Evolutionary conservation across 1,140 invertebrate species (phyloP).

Genomic region (Oncopeltus fasciatus): DNA sequence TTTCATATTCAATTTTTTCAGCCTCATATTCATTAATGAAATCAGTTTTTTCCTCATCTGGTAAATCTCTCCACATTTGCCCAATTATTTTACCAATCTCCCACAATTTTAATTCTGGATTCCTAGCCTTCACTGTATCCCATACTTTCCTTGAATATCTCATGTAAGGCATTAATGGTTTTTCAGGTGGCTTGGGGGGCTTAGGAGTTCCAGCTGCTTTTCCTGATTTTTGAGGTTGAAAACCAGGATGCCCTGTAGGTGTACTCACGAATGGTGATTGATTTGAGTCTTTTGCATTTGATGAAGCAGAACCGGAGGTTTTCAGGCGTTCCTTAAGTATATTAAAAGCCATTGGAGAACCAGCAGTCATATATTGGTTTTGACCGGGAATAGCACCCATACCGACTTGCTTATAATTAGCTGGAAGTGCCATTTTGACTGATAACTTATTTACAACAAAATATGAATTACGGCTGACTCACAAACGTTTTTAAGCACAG

Average conservation of each 20-base stretch:
- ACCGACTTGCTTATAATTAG: not conserved
- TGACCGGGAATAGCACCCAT: constrained; percentile 1
- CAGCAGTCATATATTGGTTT: constrained; percentile 38
- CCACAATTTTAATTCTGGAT: constrained; percentile 92
- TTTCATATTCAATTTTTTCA: constrained; percentile 94
- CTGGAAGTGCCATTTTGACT: not conserved
- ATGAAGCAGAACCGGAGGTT: constrained; percentile 30
- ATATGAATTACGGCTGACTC: too few relatives aligned
- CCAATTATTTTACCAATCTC: constrained; percentile 98
- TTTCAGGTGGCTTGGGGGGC: constrained; percentile 90
- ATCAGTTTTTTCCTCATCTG: constrained; percentile 82
- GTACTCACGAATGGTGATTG: constrained; percentile 73
- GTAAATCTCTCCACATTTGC: constrained; percentile 92
- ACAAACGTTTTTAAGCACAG: too few relatives aligned
- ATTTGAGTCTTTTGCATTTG: constrained; percentile 47
- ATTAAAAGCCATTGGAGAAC: constrained; percentile 56
- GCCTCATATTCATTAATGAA: constrained; percentile 93
- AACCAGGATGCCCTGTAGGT: constrained; percentile 80
- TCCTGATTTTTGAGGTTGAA: constrained; percentile 84
- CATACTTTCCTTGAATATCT: constrained; percentile 89
- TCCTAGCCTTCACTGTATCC: constrained; percentile 88
- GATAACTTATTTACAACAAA: too few relatives aligned
- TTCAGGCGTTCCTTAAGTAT: constrained; percentile 52
- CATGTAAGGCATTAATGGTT: constrained; percentile 97
- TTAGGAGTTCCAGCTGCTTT: constrained; percentile 69